A percentile compares a stretch with the other conserved stretches of the same genome.
Conservation (phyloP, 2,888 invertebrate species). For the Caenorhabditis zanzibari region DNA sequence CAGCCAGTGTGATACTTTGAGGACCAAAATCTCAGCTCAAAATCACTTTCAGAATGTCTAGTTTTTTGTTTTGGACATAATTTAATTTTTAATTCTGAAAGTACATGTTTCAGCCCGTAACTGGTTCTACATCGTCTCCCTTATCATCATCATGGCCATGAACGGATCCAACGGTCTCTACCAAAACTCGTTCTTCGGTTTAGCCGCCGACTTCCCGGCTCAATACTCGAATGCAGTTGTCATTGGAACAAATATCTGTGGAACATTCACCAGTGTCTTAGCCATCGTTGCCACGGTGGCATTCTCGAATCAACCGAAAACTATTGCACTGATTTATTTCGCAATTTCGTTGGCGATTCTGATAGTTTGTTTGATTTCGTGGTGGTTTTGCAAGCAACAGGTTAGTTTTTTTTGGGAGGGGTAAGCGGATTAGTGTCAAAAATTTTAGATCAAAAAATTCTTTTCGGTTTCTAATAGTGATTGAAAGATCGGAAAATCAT, state of each 20-base stretch:
- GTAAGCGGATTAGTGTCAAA: background rate
- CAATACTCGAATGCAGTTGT: conserved; percentile 95
- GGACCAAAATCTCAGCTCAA: too few species aligned
- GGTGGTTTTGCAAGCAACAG: conserved; percentile 94
- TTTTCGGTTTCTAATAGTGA: too few species aligned
- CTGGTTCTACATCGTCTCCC: conserved; percentile 84
- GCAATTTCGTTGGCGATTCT: conserved; percentile 94
- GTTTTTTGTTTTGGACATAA: too few species aligned
- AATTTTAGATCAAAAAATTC: too few species aligned
- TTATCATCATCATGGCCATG: conserved; percentile 84
- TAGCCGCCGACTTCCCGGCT: conserved; percentile 91
- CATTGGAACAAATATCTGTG: conserved; percentile 85
- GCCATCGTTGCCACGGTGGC: conserved; percentile 77
- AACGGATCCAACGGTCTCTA: conserved; percentile 94
- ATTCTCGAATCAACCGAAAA: conserved; percentile 59
- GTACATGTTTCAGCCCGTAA: conserved; percentile 84
- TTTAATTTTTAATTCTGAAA: too few species aligned
- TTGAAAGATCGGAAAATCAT: too few species aligned
- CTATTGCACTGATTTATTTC: conserved; percentile 96
- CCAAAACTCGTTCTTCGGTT: conserved; percentile 94
- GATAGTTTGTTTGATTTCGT: conserved; percentile 94
- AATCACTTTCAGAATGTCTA: too few species aligned
- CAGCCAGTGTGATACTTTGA: too few species aligned
- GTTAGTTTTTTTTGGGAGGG: conserved; percentile 87
- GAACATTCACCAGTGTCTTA: conserved; percentile 82